Conservation (phyloP, 2,797 vertebrate species). For the Schizothorax lantsangensis region DNA sequence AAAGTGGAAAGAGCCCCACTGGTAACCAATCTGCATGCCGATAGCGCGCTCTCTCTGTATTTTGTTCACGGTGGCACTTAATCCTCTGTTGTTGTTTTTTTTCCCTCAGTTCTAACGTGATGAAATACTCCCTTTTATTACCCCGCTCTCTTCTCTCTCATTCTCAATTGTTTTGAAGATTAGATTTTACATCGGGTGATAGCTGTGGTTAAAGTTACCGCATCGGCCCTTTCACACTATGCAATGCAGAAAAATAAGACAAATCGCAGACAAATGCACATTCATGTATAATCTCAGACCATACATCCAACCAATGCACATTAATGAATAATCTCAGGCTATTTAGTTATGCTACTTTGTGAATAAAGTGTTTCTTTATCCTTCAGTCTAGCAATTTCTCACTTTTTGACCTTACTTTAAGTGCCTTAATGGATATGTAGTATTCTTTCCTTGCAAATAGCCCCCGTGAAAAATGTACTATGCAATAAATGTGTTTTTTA, state of each 20-base stretch:
- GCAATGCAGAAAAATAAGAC: too few species aligned
- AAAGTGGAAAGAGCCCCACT: conserved; percentile 48
- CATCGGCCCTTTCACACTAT: not conserved
- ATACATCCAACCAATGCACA: not conserved
- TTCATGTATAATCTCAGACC: not conserved
- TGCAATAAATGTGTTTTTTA: conserved; percentile 61
- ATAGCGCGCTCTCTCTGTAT: conserved; percentile 24
- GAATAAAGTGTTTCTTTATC: conserved; percentile 4
- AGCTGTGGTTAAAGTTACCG: not conserved
- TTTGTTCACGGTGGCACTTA: conserved; percentile 6
- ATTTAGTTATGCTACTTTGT: not conserved
- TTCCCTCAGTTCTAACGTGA: not conserved
- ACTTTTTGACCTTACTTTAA: not conserved
- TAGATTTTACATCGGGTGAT: not conserved
- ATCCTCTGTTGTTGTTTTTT: conserved; percentile 36
- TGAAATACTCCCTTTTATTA: conserved; percentile 18
- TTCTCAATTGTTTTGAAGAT: conserved; percentile 8
- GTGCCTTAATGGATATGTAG: conserved; percentile 8
- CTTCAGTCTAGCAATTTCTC: not conserved
- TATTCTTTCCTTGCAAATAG: conserved; percentile 45
- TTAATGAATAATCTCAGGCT: not conserved
- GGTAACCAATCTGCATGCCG: conserved; percentile 55
- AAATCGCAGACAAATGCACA: not conserved
- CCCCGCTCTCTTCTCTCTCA: not conserved
- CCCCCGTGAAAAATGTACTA: conserved; percentile 39